phyloP scores from a whole-genome alignment of 1,140 invertebrate species.

The Calephelis virginiensis region DNA sequence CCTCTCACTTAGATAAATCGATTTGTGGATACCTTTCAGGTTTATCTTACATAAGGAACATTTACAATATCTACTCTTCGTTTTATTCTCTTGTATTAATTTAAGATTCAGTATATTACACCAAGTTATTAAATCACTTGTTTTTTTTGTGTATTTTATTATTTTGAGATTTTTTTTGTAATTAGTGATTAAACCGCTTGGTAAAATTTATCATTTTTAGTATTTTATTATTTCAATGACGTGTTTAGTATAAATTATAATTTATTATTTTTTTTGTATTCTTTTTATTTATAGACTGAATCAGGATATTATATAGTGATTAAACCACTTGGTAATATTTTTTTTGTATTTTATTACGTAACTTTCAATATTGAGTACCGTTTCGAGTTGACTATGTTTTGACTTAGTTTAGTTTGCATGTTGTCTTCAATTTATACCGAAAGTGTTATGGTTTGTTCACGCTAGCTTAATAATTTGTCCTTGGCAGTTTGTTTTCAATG shows the following conservation, averaged over 20 bases:
- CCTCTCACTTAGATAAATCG: background rate
- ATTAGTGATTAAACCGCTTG: background rate
- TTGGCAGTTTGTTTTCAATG: conserved; percentile 4
- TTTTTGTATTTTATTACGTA: background rate
- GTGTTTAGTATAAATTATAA: too few species aligned
- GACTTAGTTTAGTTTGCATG: conserved; percentile 13
- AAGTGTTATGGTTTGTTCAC: conserved; percentile 6
- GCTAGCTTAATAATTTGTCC: conserved; percentile 6
- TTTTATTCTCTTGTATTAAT: background rate
- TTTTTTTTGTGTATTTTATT: background rate
- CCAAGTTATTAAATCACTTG: background rate
- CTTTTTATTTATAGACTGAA: too few species aligned
- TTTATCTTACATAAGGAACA: background rate
- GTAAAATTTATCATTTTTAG: too few species aligned
- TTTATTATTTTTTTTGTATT: too few species aligned
- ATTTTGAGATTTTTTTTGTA: background rate
- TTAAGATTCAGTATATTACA: background rate
- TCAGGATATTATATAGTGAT: background rate
- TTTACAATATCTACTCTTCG: background rate
- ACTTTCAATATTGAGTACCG: background rate
- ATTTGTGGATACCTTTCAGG: background rate
- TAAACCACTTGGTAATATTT: background rate
- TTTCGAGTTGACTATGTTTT: conserved; percentile 1
- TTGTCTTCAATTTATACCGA: conserved; percentile 6
- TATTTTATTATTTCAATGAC: too few species aligned